Evolutionary conservation across 2,888 invertebrate species (phyloP), one percentile per base, ranked within the genome.

Genomic region (Sphaerophoria taeniata): DNA sequence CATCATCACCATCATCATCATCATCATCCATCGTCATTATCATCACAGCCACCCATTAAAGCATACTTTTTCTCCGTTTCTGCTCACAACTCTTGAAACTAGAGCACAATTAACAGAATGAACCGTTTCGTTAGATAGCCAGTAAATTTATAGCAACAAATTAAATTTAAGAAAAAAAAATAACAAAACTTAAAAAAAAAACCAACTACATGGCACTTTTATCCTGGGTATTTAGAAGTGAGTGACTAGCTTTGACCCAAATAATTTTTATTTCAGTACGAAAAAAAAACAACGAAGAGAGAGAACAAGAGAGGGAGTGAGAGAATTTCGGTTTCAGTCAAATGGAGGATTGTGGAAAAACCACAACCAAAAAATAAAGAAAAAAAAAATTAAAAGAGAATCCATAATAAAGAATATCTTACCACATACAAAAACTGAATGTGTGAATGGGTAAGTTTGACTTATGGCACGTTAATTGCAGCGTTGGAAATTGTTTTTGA

Each of bases 241-340:
- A 91, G 89, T 90, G 90, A 90, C 90, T 90, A 90, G 90, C 91
- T 90, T 91, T 90, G 90, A 90, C 90, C 90, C 89, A 91, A 90
- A 90, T 91, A 88, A 74, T 88, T 70, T 71, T 72, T 87, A 87
- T 84, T 88, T 87, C 88, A 88, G 0, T 11, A 6, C 9, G 9
- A 43, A 43, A 43, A 43, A 43, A 43, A 43, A 39, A 39, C 89
- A 71, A 84, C 89, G 87, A 87, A 56, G 47, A 60, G 31, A 61
- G 69, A 39, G 36, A 14, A 7, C 31, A 36, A 60, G 60, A 61
- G 45, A 51, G 67, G 43, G 51, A 58, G 45, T 36, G 3, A 39
- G 31, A 56, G 55, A 43, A 39, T 39, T 65, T 49, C 67, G 53
- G 51, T 39, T 51, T 49, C 67, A 67, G 51, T 39, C 67, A 67